Percentiles rank a stretch among this genome's conserved stretches.
Conservation (phyloP, 2,888 invertebrate genomes). For the Nipponacmea schrenckii region DNA sequence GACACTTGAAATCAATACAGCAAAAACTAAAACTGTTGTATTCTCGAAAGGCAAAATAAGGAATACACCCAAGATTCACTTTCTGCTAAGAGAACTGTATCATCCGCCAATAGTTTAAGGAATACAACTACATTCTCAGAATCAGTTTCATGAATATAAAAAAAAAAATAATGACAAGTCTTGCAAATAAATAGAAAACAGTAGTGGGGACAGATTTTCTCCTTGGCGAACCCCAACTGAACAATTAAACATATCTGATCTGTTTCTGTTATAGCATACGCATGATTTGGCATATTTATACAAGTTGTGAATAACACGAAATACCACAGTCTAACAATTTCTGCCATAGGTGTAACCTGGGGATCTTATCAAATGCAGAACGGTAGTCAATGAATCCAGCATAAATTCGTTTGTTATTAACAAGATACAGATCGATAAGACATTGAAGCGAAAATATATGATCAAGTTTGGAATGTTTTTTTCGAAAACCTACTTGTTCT, state of each 20-base stretch:
- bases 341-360: neutral
- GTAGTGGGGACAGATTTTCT: neutral
- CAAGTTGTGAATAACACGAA: slow-evolving; percentile 1
- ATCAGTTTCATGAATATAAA: neutral
- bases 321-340: neutral
- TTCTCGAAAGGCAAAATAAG: no score
- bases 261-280: neutral
- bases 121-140: neutral
- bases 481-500: slow-evolving; percentile 15
- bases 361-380: neutral
- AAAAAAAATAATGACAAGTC: neutral
- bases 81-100: no score
- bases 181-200: neutral
- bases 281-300: slow-evolving; percentile 7
- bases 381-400: neutral
- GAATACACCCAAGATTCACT: no score
- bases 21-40: no score
- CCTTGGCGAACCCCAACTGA: slow-evolving; percentile 4
- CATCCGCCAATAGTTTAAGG: no score
- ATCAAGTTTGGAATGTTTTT: slow-evolving; percentile 16
- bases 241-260: neutral
- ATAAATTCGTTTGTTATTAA: neutral
- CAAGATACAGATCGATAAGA: neutral
- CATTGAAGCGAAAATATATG: slow-evolving; percentile 11
- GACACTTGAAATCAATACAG: no score